These are phyloP conservation scores for Oscheius myriophilus DNA, from an alignment of 2,888 invertebrate species.

Conservation along the genomic window DNA sequence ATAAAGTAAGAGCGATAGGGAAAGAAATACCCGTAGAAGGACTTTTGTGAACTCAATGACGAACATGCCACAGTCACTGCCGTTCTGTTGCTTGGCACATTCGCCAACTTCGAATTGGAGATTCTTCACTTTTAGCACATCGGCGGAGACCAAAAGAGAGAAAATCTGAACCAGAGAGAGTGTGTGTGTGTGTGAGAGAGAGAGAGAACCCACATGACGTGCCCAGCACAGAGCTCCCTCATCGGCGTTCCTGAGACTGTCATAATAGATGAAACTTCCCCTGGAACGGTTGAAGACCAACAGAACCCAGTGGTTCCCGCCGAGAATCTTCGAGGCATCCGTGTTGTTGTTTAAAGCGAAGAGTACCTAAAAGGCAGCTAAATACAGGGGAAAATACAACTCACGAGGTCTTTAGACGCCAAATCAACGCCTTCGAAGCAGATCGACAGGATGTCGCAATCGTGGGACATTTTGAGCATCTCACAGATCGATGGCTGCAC, in stretches of 20 bases:
- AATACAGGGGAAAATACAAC: neutral
- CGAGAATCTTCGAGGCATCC: conserved; percentile 31
- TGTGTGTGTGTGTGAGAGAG: conserved; percentile 1
- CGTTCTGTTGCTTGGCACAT: conserved; percentile 45
- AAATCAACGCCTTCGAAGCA: conserved; percentile 30
- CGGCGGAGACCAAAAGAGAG: neutral
- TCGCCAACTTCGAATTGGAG: conserved; percentile 5
- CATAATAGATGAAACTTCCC: conserved; percentile 41
- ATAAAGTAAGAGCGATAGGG: neutral
- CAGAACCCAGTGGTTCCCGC: conserved; percentile 50
- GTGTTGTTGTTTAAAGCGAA: conserved; percentile 50
- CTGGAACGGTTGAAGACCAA: conserved; percentile 35
- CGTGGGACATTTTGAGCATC: conserved; percentile 14
- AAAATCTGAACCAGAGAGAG: conserved; percentile 25
- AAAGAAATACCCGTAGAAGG: conserved; percentile 13
- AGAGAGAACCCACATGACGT: neutral
- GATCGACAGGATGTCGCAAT: conserved; percentile 1
- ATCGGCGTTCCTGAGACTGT: conserved; percentile 21
- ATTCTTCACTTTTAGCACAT: neutral
- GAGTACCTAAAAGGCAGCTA: conserved; percentile 35
- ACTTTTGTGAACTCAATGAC: conserved; percentile 38
- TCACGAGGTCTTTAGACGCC: conserved; percentile 15
- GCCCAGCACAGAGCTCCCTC: conserved; percentile 8
- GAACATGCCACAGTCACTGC: conserved; percentile 51
- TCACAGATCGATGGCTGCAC: conserved; percentile 28